Evolutionary conservation across 2,888 invertebrate genomes (phyloP).

Genomic region (Melitaea athalia): DNA sequence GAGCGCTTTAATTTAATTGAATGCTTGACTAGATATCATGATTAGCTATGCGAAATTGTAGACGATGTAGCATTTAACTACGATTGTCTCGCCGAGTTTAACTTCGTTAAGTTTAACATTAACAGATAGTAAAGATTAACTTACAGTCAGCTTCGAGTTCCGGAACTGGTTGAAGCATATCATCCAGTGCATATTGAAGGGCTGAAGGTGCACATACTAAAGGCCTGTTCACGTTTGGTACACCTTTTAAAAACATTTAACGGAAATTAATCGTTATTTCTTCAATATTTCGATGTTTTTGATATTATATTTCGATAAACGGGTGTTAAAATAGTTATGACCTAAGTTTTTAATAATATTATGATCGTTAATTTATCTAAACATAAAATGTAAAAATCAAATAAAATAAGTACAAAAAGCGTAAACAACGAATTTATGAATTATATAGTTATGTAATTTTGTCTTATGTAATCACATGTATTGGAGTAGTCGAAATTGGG

Average conservation of each 20-base stretch:
- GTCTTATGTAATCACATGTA: too few relatives aligned
- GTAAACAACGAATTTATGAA: too few relatives aligned
- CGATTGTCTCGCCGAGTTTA: not conserved
- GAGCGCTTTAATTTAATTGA: constrained; percentile 2
- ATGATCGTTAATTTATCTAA: too few relatives aligned
- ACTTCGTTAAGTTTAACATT: too few relatives aligned
- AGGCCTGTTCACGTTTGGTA: constrained; percentile 55
- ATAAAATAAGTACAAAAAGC: too few relatives aligned
- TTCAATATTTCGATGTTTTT: too few relatives aligned
- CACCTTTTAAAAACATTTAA: constrained; percentile 49
- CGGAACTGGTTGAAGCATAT: constrained; percentile 62
- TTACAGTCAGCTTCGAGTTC: constrained; percentile 68
- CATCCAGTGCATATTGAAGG: constrained; percentile 65
- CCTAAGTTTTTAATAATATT: too few relatives aligned
- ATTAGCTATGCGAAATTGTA: constrained; percentile 1
- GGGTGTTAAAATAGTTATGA: too few relatives aligned
- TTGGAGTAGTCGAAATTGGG: too few relatives aligned
- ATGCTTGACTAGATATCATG: not conserved
- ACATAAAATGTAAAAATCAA: too few relatives aligned
- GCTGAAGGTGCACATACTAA: constrained; percentile 53
- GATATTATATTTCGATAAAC: too few relatives aligned
- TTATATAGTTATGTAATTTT: too few relatives aligned
- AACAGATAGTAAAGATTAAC: constrained; percentile 40
- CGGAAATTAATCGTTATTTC: not conserved
- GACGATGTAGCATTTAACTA: not conserved